Conservation (phyloP, 1,140 invertebrate genomes). For the Magallana angulata region DNA sequence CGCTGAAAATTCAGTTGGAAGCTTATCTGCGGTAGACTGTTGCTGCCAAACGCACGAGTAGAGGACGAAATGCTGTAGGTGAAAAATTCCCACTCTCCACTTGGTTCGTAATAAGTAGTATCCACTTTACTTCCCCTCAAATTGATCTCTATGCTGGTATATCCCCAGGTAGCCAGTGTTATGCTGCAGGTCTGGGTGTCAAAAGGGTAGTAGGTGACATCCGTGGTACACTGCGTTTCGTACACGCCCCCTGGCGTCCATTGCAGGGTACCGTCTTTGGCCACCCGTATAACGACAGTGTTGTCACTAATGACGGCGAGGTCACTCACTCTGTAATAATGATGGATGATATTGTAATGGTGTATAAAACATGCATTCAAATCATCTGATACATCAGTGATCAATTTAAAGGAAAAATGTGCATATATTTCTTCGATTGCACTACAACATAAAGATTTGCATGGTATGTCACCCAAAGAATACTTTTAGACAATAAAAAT, state of each 20-base stretch:
- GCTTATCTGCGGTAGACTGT: neutral
- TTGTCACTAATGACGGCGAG: constrained; percentile 42
- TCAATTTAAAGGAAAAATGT: too few relatives aligned
- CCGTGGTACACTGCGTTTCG: constrained; percentile 92
- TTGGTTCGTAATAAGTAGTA: constrained; percentile 16
- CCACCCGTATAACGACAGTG: constrained; percentile 30
- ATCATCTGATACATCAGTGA: too few relatives aligned
- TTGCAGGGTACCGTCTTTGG: constrained; percentile 43
- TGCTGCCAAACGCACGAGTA: neutral
- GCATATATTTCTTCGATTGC: too few relatives aligned
- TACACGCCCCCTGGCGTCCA: constrained; percentile 59
- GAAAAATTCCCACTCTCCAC: constrained; percentile 44
- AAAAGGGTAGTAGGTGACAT: constrained; percentile 87
- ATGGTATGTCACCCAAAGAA: too few relatives aligned
- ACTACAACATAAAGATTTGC: too few relatives aligned
- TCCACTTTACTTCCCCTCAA: neutral
- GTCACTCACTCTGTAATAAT: constrained; percentile 29
- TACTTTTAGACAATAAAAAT: too few relatives aligned
- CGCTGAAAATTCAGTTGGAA: constrained; percentile 39
- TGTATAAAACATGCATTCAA: too few relatives aligned
- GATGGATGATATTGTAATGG: too few relatives aligned
- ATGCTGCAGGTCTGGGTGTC: constrained; percentile 85
- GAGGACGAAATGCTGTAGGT: neutral
- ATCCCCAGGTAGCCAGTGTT: constrained; percentile 62
- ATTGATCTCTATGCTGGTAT: constrained; percentile 51